Evolutionary conservation across 2,888 invertebrate genomes (phyloP).

Genomic region (Pyrgus malvae): DNA sequence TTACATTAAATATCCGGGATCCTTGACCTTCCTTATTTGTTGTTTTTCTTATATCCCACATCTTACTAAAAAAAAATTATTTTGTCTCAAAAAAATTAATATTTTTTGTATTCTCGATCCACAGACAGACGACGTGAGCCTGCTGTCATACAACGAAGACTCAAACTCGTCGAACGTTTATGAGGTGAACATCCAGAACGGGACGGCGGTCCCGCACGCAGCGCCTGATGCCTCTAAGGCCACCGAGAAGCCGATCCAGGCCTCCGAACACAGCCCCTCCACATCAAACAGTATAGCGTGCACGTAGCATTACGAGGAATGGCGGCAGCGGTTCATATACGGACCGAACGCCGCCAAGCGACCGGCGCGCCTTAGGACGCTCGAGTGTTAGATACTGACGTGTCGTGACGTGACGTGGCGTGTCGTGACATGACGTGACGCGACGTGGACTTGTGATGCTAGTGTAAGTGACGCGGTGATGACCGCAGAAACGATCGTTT

Average conservation of each 20-base stretch:
- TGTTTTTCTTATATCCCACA: too few relatives aligned
- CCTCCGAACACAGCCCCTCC: conserved; percentile 46
- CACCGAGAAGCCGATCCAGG: conserved; percentile 13
- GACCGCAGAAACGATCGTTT: background rate
- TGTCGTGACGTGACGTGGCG: background rate
- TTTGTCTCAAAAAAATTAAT: background rate
- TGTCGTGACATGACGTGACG: background rate
- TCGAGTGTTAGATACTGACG: conserved; percentile 18
- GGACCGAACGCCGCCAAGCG: conserved; percentile 49
- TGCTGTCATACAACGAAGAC: conserved; percentile 72
- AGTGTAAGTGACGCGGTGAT: conserved; percentile 20
- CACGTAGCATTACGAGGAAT: conserved; percentile 73
- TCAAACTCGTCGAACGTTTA: conserved; percentile 72
- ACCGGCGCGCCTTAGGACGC: conserved; percentile 14
- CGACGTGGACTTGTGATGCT: conserved; percentile 23
- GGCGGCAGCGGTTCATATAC: conserved; percentile 71
- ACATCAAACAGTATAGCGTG: conserved; percentile 63
- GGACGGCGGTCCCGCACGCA: conserved; percentile 33
- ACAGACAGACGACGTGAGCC: conserved; percentile 70
- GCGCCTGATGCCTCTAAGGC: conserved; percentile 36
- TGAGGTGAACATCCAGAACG: conserved; percentile 62
- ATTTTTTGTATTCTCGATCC: background rate
- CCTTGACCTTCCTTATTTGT: too few relatives aligned
- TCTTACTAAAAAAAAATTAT: background rate
- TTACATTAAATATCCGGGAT: too few relatives aligned